These are phyloP conservation scores for Dynastes maya DNA, from an alignment of 2,888 invertebrate genomes.

Conservation along the genomic window DNA sequence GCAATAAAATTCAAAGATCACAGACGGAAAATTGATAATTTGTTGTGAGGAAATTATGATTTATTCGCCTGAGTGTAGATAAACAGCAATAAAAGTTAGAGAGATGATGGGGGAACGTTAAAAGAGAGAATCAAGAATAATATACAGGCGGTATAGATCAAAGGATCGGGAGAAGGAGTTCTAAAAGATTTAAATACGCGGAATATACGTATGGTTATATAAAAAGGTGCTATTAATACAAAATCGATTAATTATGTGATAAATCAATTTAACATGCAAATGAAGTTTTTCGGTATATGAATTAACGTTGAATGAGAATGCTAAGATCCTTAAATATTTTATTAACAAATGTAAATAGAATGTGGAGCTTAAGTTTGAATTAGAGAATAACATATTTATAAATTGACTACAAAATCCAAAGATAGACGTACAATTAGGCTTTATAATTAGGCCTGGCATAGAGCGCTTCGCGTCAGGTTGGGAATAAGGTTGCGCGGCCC, in stretches of 20 bases:
- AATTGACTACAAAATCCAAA: too few relatives aligned
- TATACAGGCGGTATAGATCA: slow-evolving; percentile 17
- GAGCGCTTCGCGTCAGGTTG: too few relatives aligned
- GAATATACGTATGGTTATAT: neutral
- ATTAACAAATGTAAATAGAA: too few relatives aligned
- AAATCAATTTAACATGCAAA: neutral
- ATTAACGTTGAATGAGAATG: too few relatives aligned
- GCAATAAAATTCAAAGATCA: slow-evolving; percentile 30
- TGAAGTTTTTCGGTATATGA: too few relatives aligned
- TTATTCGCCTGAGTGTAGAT: slow-evolving; percentile 14
- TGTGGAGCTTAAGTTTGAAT: too few relatives aligned
- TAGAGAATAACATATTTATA: too few relatives aligned
- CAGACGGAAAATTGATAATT: slow-evolving; percentile 21
- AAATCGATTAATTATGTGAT: neutral
- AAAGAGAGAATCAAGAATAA: slow-evolving; percentile 22
- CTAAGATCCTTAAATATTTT: too few relatives aligned
- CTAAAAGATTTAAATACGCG: neutral
- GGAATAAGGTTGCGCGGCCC: too few relatives aligned
- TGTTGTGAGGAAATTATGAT: slow-evolving; percentile 40
- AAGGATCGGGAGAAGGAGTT: neutral
- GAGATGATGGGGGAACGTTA: slow-evolving; percentile 13
- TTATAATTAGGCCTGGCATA: too few relatives aligned
- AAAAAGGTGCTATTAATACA: neutral
- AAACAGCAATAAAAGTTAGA: slow-evolving; percentile 22
- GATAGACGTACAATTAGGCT: too few relatives aligned